Evolutionary conservation across 2,888 invertebrate genomes (phyloP).

Genomic region (Sylvicola fuscatus): DNA sequence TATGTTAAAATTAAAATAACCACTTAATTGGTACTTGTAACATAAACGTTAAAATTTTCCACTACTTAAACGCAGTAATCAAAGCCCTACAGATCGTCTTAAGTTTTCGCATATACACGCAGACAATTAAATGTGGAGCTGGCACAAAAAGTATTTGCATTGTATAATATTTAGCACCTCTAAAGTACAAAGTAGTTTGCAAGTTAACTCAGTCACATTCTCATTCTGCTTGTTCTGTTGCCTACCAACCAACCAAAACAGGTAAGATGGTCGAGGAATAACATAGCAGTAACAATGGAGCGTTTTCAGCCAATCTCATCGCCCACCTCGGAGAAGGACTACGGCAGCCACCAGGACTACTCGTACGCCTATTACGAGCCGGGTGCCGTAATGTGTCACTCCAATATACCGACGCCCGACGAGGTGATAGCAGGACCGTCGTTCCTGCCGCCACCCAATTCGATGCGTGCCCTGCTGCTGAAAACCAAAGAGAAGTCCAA

Average conservation of each 20-base stretch:
- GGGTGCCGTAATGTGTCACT: conserved; percentile 36
- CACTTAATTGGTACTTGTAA: too few species aligned
- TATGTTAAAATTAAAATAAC: too few species aligned
- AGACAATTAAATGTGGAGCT: too few species aligned
- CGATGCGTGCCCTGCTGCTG: conserved; percentile 20
- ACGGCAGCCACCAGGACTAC: conserved; percentile 35
- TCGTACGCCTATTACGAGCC: conserved; percentile 69
- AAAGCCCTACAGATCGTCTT: too few species aligned
- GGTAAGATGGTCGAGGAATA: conserved; percentile 31
- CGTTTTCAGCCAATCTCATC: conserved; percentile 26
- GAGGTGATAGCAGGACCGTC: conserved; percentile 16
- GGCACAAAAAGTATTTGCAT: too few species aligned
- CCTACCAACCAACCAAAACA: conserved; percentile 2
- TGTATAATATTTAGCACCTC: too few species aligned
- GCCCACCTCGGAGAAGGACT: conserved; percentile 12
- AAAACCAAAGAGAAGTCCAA: conserved; percentile 17
- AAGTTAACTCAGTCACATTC: not conserved
- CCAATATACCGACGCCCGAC: conserved; percentile 42
- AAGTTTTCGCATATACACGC: too few species aligned
- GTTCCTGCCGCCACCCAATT: conserved; percentile 21
- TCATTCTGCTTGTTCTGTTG: not conserved
- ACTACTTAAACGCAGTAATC: too few species aligned
- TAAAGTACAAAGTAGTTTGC: too few species aligned
- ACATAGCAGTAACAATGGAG: conserved; percentile 34
- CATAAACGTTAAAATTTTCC: too few species aligned